Evolutionary conservation across 2,888 invertebrate genomes (phyloP).

Genomic region (Pterostichus madidus): DNA sequence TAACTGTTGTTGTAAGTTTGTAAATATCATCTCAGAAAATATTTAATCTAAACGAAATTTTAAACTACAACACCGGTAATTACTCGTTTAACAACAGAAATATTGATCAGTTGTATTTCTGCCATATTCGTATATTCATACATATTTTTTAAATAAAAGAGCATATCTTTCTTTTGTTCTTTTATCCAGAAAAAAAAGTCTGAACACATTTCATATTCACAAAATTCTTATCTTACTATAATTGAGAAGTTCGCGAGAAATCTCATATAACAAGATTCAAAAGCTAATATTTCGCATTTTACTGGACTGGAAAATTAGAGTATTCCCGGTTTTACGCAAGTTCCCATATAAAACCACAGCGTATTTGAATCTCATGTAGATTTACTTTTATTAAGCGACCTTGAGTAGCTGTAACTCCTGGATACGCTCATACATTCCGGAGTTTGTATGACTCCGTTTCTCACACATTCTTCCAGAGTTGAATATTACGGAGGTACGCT

Average conservation of each 20-base stretch:
- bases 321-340: neutral
- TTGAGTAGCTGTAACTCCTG: neutral
- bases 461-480: constrained; percentile 9
- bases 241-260: neutral
- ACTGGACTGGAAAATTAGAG: constrained; percentile 10
- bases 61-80: too few relatives aligned
- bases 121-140: too few relatives aligned
- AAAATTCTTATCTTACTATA: too few relatives aligned
- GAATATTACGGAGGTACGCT: neutral
- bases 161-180: too few relatives aligned
- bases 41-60: too few relatives aligned
- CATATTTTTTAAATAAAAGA: too few relatives aligned
- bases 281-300: constrained; percentile 25
- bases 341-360: neutral
- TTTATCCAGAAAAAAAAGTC: too few relatives aligned
- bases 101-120: too few relatives aligned
- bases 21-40: too few relatives aligned
- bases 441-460: neutral
- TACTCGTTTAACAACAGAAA: too few relatives aligned
- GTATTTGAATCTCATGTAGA: neutral
- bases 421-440: neutral
- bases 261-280: neutral
- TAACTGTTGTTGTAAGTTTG: too few relatives aligned
- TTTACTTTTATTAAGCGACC: constrained; percentile 1
- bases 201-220: too few relatives aligned